phyloP scores from a whole-genome alignment of 2,888 invertebrate species.

The Opisthograptis luteolata region DNA sequence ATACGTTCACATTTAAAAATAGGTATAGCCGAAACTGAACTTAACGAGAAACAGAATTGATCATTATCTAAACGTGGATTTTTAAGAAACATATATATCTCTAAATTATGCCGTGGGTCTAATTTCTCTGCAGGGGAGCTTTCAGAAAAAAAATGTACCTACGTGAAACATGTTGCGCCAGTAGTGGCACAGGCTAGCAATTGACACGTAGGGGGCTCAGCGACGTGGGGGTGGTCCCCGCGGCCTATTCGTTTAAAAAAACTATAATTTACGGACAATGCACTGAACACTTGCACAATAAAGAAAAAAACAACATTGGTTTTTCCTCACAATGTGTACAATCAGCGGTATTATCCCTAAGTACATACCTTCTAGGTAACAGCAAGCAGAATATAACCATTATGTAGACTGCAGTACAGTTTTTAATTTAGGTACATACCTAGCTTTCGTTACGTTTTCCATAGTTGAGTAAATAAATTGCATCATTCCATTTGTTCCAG shows the following conservation, averaged over 20 bases:
- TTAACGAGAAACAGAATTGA: slow-evolving; percentile 11
- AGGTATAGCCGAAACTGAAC: slow-evolving; percentile 7
- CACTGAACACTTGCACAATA: slow-evolving; percentile 15
- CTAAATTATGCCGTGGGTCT: no score
- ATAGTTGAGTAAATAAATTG: background rate
- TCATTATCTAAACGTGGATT: slow-evolving; percentile 19
- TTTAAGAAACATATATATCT: no score
- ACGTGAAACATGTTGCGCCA: slow-evolving; percentile 23
- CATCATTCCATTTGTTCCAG: slow-evolving; percentile 79
- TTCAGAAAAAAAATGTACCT: slow-evolving; percentile 30
- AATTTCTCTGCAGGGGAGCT: slow-evolving; percentile 36
- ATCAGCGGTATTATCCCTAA: no score
- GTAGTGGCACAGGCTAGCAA: slow-evolving; percentile 33
- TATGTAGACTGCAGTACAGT: no score
- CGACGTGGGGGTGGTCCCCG: slow-evolving; percentile 44
- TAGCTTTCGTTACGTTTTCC: background rate
- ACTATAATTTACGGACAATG: slow-evolving; percentile 26
- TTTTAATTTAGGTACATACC: background rate
- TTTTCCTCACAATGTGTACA: no score
- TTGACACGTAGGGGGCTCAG: slow-evolving; percentile 41
- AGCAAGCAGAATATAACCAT: no score
- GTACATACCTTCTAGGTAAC: no score
- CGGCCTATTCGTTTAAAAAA: slow-evolving; percentile 32
- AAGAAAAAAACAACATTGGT: no score
- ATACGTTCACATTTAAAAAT: slow-evolving; percentile 23